These are phyloP conservation scores for Lissonota sp. DNA, from an alignment of 2,888 invertebrate species.

Conservation along the genomic window DNA sequence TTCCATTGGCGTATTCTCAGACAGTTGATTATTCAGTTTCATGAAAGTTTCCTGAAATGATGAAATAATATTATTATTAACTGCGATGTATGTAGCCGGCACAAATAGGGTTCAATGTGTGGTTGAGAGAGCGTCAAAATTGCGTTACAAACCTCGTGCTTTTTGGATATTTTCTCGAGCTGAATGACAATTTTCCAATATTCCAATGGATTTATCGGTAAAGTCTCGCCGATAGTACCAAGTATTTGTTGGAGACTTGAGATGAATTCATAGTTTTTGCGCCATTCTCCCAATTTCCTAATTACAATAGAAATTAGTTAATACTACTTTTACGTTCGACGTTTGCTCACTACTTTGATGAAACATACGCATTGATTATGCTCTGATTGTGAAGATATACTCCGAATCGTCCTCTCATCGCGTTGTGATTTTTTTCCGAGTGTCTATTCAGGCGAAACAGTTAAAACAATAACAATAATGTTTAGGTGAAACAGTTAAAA, in stretches of 20 bases:
- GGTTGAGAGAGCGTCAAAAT: too few relatives aligned
- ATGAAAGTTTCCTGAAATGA: constrained; percentile 47
- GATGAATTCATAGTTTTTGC: constrained; percentile 16
- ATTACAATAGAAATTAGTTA: constrained; percentile 2
- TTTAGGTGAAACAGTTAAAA: not conserved
- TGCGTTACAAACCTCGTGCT: constrained; percentile 30
- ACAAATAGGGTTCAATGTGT: not conserved
- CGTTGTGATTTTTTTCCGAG: not conserved
- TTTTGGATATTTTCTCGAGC: constrained; percentile 16
- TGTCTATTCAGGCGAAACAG: constrained; percentile 23
- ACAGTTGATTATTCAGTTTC: constrained; percentile 36
- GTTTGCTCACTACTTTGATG: not conserved
- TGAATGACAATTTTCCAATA: constrained; percentile 3
- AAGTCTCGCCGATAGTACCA: not conserved
- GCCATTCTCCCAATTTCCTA: constrained; percentile 41
- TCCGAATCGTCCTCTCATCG: not conserved
- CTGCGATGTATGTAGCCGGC: not conserved
- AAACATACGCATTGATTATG: constrained; percentile 36
- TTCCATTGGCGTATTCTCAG: not conserved
- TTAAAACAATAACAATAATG: not conserved
- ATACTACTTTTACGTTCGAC: not conserved
- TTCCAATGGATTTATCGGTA: constrained; percentile 19
- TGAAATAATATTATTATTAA: not conserved
- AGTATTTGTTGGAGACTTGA: constrained; percentile 32
- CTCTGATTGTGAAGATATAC: constrained; percentile 34